phyloP scores from a whole-genome alignment of 2,797 vertebrate species.

The Tangara arthus region DNA sequence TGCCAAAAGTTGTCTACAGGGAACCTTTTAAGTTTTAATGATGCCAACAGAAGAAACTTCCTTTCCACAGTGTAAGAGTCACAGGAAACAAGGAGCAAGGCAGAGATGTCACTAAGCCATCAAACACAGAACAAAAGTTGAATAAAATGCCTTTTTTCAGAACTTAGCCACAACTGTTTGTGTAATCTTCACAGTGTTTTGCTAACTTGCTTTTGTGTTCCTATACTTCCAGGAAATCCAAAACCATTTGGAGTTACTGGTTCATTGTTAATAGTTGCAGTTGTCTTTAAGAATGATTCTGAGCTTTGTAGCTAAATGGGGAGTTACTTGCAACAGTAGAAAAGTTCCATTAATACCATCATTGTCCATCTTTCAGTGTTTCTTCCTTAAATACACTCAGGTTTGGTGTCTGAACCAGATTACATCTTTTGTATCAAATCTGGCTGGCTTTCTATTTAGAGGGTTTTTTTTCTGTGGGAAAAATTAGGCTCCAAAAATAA shows the following conservation, averaged over 20 bases:
- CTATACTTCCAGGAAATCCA: background rate
- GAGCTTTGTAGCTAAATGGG: background rate
- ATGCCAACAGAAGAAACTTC: background rate
- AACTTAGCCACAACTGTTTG: background rate
- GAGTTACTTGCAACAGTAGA: background rate
- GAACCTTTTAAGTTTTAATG: background rate
- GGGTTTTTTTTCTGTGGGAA: slow-evolving; percentile 14
- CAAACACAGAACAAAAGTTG: background rate
- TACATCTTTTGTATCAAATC: background rate
- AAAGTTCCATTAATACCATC: background rate
- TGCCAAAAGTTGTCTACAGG: background rate
- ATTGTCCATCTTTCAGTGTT: background rate
- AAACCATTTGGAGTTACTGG: background rate
- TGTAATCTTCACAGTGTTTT: background rate
- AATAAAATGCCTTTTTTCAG: background rate
- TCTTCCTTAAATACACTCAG: background rate
- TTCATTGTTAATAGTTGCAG: background rate
- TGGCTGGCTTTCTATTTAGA: slow-evolving; percentile 32
- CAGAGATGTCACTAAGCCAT: background rate
- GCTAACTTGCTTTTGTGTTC: background rate
- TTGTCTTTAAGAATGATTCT: background rate
- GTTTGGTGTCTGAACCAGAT: background rate
- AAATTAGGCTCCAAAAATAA: slow-evolving; percentile 24
- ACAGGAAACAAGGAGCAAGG: background rate
- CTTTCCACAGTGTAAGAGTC: background rate